Evolutionary conservation across 2,888 invertebrate species (phyloP).

Genomic region (Cheilosia soror): DNA sequence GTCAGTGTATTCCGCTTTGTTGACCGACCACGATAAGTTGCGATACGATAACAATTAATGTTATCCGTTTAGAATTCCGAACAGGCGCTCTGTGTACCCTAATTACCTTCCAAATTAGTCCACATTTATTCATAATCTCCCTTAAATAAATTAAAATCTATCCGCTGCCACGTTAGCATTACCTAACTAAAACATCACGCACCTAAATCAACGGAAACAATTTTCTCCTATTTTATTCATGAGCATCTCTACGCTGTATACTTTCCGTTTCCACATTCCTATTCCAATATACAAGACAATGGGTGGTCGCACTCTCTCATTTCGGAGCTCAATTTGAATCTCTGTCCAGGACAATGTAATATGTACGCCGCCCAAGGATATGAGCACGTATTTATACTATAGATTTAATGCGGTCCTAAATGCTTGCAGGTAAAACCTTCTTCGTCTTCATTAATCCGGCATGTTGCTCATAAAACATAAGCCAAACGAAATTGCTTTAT

Average conservation of each 20-base stretch:
- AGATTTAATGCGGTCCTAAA: slow-evolving; percentile 39
- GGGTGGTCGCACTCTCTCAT: slow-evolving; percentile 13
- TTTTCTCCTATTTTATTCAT: slow-evolving; percentile 67
- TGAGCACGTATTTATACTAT: slow-evolving; percentile 52
- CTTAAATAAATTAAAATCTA: slow-evolving; percentile 69
- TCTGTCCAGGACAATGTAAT: slow-evolving; percentile 47
- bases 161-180: slow-evolving; percentile 32
- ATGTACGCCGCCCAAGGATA: slow-evolving; percentile 22
- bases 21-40: not conserved
- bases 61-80: slow-evolving; percentile 31
- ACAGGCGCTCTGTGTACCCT: slow-evolving; percentile 29
- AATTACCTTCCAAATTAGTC: slow-evolving; percentile 66
- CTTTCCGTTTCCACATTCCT: not conserved
- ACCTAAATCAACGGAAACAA: slow-evolving; percentile 59
- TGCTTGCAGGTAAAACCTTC: slow-evolving; percentile 43
- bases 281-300: not conserved
- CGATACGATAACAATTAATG: slow-evolving; percentile 26
- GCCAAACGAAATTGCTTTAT: slow-evolving; percentile 51
- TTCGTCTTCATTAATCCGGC: slow-evolving; percentile 34
- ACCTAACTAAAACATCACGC: slow-evolving; percentile 46
- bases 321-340: slow-evolving; percentile 40
- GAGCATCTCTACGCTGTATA: not conserved
- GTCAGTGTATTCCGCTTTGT: slow-evolving; percentile 7
- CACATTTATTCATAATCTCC: slow-evolving; percentile 69
- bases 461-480: slow-evolving; percentile 54